phyloP scores from a whole-genome alignment of 2,113 vertebrate genomes.

The Brienomyrus longianalis region DNA sequence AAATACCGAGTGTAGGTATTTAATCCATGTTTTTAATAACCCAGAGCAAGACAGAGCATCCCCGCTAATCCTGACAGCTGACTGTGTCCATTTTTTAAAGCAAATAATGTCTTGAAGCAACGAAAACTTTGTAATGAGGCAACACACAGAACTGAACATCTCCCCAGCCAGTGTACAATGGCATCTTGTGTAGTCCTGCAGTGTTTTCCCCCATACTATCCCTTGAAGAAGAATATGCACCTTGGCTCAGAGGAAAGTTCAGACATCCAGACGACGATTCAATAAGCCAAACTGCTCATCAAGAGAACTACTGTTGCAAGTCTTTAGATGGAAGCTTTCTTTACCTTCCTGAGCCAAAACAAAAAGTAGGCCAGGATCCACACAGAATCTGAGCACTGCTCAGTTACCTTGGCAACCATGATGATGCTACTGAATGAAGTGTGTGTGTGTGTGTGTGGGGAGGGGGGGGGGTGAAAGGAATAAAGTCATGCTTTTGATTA shows the following conservation, averaged over 20 bases:
- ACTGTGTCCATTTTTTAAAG: not conserved
- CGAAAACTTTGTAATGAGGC: not conserved
- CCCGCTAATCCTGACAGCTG: not conserved
- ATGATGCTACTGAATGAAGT: not conserved
- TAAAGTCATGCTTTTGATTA: not conserved
- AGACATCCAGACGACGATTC: not conserved
- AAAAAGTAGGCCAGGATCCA: not conserved
- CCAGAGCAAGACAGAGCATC: not conserved
- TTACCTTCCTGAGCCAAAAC: not conserved
- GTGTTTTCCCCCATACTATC: not conserved
- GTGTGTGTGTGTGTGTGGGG: not conserved
- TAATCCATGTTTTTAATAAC: not conserved
- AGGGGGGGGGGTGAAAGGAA: not conserved
- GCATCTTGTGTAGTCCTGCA: not conserved
- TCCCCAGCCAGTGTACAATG: not conserved
- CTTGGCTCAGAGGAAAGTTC: not conserved
- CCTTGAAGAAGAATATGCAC: not conserved
- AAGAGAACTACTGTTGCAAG: not conserved
- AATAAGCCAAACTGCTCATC: not conserved
- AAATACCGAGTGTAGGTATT: not conserved
- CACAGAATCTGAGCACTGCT: not conserved
- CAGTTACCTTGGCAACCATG: conserved; percentile 5
- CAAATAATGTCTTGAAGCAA: not conserved
- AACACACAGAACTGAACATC: not conserved
- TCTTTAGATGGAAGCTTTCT: not conserved